These are phyloP conservation scores for Pipra filicauda DNA, from an alignment of 2,113 vertebrate genomes.

Conservation along the genomic window DNA sequence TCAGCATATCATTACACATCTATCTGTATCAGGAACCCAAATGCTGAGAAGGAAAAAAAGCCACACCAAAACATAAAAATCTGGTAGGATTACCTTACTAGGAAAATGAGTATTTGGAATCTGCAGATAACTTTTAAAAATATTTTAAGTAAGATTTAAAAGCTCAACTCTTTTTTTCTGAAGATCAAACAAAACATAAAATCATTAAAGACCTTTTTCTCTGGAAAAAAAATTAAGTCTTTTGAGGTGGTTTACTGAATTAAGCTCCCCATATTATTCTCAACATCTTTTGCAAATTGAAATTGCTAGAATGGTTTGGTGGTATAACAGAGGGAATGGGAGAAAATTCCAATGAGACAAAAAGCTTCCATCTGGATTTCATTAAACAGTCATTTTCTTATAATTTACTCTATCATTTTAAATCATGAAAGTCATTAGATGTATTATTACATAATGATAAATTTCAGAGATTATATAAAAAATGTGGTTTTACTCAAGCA, in stretches of 20 bases:
- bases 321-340: not conserved
- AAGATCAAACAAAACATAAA: not conserved
- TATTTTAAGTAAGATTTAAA: not conserved
- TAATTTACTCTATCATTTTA: not conserved
- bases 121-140: not conserved
- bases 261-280: not conserved
- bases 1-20: not conserved
- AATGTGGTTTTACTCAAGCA: not conserved
- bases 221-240: not conserved
- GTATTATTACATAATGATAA: not conserved
- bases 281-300: not conserved
- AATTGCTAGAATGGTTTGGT: not conserved
- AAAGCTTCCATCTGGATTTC: slow-evolving; percentile 26
- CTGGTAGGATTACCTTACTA: not conserved
- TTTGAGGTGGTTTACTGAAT: not conserved
- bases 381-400: slow-evolving; percentile 17
- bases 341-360: slow-evolving; percentile 10
- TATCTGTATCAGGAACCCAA: not conserved
- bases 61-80: not conserved
- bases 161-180: not conserved
- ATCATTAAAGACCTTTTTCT: not conserved
- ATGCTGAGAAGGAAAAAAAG: not conserved
- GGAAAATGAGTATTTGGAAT: not conserved
- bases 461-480: not conserved
- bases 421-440: not conserved